Percentiles rank a stretch among this genome's conserved stretches.
These are phyloP conservation scores for Alethe diademata DNA, from an alignment of 2,113 vertebrate species.

Conservation along the genomic window DNA sequence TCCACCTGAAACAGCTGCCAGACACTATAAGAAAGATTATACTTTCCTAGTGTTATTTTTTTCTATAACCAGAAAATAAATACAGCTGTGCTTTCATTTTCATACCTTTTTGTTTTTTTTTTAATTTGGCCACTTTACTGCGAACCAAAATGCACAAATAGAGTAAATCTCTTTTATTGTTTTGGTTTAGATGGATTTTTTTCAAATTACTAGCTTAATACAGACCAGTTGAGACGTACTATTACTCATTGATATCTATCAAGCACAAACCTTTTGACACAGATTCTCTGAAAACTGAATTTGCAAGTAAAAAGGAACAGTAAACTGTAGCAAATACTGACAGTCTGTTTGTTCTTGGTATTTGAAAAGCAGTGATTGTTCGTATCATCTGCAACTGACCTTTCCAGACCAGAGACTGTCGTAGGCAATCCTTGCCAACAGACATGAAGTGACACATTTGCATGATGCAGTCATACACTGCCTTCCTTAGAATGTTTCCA, in stretches of 20 bases:
- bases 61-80: background rate
- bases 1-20: conserved; percentile 9
- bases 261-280: background rate
- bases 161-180: background rate
- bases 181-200: background rate
- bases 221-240: background rate
- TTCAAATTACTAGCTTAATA: background rate
- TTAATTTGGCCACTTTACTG: background rate
- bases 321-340: background rate
- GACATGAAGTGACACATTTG: background rate
- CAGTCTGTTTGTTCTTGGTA: background rate
- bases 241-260: background rate
- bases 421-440: background rate
- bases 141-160: background rate
- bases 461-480: background rate
- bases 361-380: background rate
- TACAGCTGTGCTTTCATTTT: background rate
- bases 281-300: background rate
- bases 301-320: background rate
- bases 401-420: background rate
- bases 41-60: background rate
- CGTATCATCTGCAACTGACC: background rate
- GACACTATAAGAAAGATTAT: background rate
- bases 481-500: background rate
- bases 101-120: background rate